Evolutionary conservation across 2,888 invertebrate species (phyloP), one percentile per base, ranked within the genome.

Genomic region (Cancer borealis): DNA sequence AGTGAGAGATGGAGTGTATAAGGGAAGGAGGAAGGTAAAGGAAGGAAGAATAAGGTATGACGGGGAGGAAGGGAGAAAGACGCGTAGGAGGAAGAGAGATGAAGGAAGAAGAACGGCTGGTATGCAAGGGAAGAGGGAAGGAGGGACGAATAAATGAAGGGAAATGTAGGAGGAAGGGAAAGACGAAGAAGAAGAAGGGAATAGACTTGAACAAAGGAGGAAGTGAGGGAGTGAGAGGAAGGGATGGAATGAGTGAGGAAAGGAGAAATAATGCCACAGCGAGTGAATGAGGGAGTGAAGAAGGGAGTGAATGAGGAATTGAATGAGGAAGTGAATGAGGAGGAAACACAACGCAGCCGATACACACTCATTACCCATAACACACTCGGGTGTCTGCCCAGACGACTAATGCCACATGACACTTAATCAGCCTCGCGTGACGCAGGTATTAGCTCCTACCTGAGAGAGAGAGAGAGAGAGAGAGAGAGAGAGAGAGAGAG

Each of bases 401-500:
- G 84, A 39, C 39, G 84, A 39, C 30, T 84, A 84, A 39, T 84
- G 39, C n/a, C 10, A 84, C 84, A 2, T 84, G 84, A 84, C 84
- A 84, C 84, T 84, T 84, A 84, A 84, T 84, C 39, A 84, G 39
- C 84, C 39, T 84, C 84, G 39, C 39, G 84, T 84, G 84, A 84
- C 84, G 17, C 84, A 39, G 84, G 14, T 84, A 26, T 84, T 84
- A 84, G 39, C 84, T 84, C 84, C 26, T 73, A 84, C 84, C 84
- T 84, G 39, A 84, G 84, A 39, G 84, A 39, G 84, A 39, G 84
- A 84, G 84, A 39, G 84, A 79, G 73, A 79, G 73, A 79, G 73
- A 79, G 73, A 79, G 73, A 79, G 73, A 79, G 73, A 79, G 73
- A 79, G 73, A 79, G 73, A 79, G 73, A 73, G 73, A 73, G 73